Percentiles rank a stretch among this genome's conserved stretches.
phyloP scores from a whole-genome alignment of 2,797 vertebrate species.

The Anableps anableps region DNA sequence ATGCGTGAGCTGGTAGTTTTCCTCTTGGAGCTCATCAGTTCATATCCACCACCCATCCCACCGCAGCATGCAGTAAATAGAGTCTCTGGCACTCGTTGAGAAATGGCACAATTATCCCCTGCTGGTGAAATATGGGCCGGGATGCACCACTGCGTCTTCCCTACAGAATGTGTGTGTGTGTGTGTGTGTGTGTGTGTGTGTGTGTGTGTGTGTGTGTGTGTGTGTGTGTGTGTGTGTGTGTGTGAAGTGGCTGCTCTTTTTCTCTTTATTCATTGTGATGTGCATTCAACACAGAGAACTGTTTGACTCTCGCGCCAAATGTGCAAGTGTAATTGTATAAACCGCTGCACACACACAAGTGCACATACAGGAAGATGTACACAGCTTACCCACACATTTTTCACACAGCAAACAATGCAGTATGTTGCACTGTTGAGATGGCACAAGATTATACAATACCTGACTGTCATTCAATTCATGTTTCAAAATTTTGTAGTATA shows the following conservation, averaged over 20 bases:
- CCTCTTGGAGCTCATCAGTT: slow-evolving; percentile 79
- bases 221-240: slow-evolving; percentile 29
- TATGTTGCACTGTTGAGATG: slow-evolving; percentile 58
- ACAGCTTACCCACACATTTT: slow-evolving; percentile 1
- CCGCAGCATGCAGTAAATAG: slow-evolving; percentile 82
- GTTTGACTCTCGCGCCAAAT: slow-evolving; percentile 37
- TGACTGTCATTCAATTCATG: slow-evolving; percentile 61
- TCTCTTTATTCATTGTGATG: slow-evolving; percentile 50
- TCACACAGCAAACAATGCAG: slow-evolving; percentile 43
- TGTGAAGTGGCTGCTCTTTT: slow-evolving; percentile 24
- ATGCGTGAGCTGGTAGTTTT: slow-evolving; percentile 73
- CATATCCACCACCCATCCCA: slow-evolving; percentile 77
- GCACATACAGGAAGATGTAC: not conserved
- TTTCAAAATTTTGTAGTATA: slow-evolving; percentile 39
- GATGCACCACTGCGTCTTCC: slow-evolving; percentile 78
- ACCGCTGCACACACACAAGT: not conserved
- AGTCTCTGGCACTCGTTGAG: slow-evolving; percentile 79
- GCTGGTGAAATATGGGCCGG: slow-evolving; percentile 81
- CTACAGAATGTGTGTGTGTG: slow-evolving; percentile 56
- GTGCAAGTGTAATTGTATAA: slow-evolving; percentile 21
- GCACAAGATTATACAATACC: slow-evolving; percentile 64
- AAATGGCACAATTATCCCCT: slow-evolving; percentile 84
- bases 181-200: slow-evolving; percentile 29
- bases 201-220: slow-evolving; percentile 40
- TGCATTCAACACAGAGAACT: slow-evolving; percentile 41